Conservation (phyloP, 2,113 vertebrate species). For the Lontra canadensis region DNA sequence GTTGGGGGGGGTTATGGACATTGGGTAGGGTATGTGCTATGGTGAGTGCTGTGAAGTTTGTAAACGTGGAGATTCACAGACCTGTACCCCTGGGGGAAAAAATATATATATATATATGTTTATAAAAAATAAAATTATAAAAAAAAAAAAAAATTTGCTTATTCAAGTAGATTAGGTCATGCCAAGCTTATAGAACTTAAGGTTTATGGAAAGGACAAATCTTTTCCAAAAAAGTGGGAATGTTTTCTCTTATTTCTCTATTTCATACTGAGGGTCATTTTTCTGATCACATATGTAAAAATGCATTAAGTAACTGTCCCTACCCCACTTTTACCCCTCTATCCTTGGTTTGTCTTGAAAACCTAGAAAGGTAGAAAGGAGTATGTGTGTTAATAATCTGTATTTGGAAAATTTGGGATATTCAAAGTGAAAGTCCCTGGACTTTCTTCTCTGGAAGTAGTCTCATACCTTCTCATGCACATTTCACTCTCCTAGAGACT, state of each 20-base stretch:
- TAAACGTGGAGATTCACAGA: too few species aligned
- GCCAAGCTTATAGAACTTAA: neutral
- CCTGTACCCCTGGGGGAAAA: too few species aligned
- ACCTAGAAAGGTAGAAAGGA: neutral
- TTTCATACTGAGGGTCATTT: neutral
- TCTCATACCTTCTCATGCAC: neutral
- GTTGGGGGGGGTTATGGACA: too few species aligned
- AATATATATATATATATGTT: too few species aligned
- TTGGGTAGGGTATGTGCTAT: too few species aligned
- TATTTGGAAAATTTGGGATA: slow-evolving; percentile 6
- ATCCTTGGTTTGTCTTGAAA: neutral
- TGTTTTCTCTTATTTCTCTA: neutral
- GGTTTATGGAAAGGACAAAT: neutral
- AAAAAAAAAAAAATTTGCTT: too few species aligned
- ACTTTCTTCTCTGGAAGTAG: neutral
- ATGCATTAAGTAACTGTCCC: neutral
- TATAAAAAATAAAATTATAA: too few species aligned
- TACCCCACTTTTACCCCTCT: neutral
- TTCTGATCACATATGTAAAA: neutral
- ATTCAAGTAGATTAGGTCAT: neutral
- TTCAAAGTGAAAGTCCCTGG: neutral
- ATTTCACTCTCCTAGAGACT: neutral
- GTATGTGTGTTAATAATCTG: neutral
- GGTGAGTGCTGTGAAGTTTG: too few species aligned
- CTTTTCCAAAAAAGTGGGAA: neutral